Conservation (phyloP, 2,888 invertebrate species). For the Standfussiana lucernea region DNA sequence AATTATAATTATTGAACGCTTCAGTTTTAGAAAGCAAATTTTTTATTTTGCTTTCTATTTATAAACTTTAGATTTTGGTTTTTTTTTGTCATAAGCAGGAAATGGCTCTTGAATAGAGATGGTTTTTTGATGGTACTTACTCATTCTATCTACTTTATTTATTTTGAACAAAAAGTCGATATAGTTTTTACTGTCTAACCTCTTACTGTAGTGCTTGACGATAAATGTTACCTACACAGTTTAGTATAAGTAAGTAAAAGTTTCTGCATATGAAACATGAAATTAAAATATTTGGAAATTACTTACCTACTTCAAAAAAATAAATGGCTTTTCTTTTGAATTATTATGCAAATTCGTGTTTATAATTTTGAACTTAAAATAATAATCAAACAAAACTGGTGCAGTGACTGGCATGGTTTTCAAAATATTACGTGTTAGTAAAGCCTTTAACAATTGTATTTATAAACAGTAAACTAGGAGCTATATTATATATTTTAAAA, state of each 20-base stretch:
- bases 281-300: not conserved
- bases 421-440: not conserved
- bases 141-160: conserved; percentile 1
- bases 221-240: conserved; percentile 6
- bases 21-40: conserved; percentile 47
- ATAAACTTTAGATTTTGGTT: not conserved
- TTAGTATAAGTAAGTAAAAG: not conserved
- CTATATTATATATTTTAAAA: no score
- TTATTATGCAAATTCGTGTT: not conserved
- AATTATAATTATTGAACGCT: conserved; percentile 13
- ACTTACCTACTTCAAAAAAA: not conserved
- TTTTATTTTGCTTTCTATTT: conserved; percentile 6
- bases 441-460: not conserved
- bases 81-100: not conserved
- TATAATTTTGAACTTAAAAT: not conserved
- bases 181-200: not conserved
- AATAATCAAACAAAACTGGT: not conserved
- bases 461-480: no score
- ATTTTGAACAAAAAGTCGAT: not conserved
- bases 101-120: not conserved
- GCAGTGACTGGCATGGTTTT: not conserved
- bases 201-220: conserved; percentile 4
- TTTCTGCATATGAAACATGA: not conserved
- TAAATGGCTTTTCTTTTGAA: not conserved
- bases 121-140: not conserved